These are phyloP conservation scores for Thamnophis sirtalis DNA, from an alignment of 2,113 vertebrate species.

Conservation along the genomic window DNA sequence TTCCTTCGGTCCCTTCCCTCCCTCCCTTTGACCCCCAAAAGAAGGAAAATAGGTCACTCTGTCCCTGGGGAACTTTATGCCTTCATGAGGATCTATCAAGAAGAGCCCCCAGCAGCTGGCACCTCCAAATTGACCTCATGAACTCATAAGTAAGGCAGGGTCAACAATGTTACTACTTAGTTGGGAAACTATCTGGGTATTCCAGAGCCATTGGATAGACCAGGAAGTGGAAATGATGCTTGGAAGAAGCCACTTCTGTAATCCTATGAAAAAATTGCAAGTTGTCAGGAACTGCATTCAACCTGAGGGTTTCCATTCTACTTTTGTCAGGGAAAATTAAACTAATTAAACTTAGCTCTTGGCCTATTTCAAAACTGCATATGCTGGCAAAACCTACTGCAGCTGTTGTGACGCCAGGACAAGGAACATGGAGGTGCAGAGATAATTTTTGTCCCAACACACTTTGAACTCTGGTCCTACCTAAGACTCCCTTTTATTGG, in stretches of 20 bases:
- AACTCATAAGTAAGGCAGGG: not conserved
- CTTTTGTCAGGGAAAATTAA: not conserved
- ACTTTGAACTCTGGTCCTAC: not conserved
- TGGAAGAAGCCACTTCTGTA: not conserved
- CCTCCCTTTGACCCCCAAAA: not conserved
- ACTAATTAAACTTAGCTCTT: not conserved
- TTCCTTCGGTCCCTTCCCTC: not conserved
- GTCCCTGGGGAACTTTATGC: not conserved
- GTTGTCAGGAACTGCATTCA: not conserved
- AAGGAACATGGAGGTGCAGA: not conserved
- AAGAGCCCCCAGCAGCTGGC: not conserved
- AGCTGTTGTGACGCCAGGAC: not conserved
- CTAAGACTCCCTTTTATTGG: not conserved
- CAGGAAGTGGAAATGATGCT: not conserved
- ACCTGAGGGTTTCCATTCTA: not conserved
- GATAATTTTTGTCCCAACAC: not conserved
- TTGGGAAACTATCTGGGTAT: not conserved
- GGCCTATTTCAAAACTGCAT: not conserved
- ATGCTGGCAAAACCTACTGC: not conserved
- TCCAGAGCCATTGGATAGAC: not conserved
- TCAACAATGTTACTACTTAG: not conserved
- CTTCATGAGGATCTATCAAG: not conserved
- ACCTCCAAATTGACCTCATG: not conserved
- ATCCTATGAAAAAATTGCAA: not conserved
- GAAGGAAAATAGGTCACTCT: not conserved